phyloP scores from a whole-genome alignment of 2,113 vertebrate genomes.

The Oncorhynchus gorbuscha region DNA sequence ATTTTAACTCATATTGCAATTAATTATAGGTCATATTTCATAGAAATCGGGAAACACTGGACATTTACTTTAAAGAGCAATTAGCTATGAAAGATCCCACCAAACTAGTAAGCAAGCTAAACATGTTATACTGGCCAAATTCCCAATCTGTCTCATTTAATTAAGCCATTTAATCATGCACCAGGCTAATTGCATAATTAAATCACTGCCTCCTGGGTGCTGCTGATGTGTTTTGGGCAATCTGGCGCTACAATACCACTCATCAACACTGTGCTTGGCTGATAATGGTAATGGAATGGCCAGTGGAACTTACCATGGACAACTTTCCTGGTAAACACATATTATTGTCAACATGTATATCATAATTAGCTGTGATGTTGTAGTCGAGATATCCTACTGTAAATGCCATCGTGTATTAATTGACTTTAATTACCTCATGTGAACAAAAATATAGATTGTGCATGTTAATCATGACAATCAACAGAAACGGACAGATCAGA shows the following conservation, averaged over 20 bases:
- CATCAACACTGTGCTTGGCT: conserved; percentile 69
- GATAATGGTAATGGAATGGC: conserved; percentile 53
- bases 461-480: too few species aligned
- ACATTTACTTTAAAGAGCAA: conserved; percentile 68
- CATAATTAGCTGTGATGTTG: background rate
- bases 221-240: conserved; percentile 70
- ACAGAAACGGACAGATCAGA: too few species aligned
- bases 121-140: conserved; percentile 69
- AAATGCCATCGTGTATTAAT: too few species aligned
- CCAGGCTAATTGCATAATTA: conserved; percentile 78
- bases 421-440: too few species aligned
- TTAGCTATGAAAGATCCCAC: conserved; percentile 67
- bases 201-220: conserved; percentile 74
- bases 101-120: conserved; percentile 66
- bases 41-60: conserved; percentile 36
- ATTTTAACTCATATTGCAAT: conserved; percentile 12
- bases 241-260: conserved; percentile 66
- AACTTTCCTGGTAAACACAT: conserved; percentile 33
- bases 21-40: conserved; percentile 27
- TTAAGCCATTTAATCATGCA: conserved; percentile 77
- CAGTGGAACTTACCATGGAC: conserved; percentile 40
- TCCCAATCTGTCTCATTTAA: conserved; percentile 74
- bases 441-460: too few species aligned
- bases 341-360: conserved; percentile 29
- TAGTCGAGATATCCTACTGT: too few species aligned